phyloP scores from a whole-genome alignment of 2,888 invertebrate genomes.

The Hyposoter dolosus region DNA sequence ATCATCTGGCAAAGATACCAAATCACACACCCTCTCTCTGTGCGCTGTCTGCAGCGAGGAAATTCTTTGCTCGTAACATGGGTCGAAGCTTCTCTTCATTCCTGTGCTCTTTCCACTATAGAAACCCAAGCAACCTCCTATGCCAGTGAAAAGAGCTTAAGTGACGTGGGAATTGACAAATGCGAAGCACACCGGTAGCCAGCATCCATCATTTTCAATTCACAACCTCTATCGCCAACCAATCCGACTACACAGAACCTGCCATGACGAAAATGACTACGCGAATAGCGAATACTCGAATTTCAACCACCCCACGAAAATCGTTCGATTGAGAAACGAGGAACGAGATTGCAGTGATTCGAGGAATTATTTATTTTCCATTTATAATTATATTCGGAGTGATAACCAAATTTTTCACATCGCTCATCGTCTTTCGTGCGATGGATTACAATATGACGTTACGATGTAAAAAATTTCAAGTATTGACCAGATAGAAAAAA shows the following conservation, averaged over 20 bases:
- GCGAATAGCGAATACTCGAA: constrained; percentile 11
- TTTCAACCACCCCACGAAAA: background rate
- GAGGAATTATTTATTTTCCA: background rate
- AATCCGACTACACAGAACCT: constrained; percentile 17
- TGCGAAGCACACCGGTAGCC: constrained; percentile 72
- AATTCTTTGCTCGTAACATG: constrained; percentile 36
- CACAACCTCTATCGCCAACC: constrained; percentile 55
- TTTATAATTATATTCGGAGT: background rate
- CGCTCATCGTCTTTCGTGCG: background rate
- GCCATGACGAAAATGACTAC: constrained; percentile 37
- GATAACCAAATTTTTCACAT: background rate
- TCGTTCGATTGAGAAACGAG: constrained; percentile 24
- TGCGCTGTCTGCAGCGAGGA: constrained; percentile 9
- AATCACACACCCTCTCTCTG: background rate
- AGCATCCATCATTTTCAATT: constrained; percentile 79
- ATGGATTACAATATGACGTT: background rate
- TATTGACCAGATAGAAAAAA: background rate
- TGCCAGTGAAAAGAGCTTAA: constrained; percentile 69
- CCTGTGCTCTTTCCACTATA: constrained; percentile 14
- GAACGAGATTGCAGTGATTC: background rate
- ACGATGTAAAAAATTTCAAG: background rate
- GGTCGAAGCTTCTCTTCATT: constrained; percentile 46
- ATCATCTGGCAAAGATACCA: constrained; percentile 11
- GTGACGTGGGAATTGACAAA: constrained; percentile 79
- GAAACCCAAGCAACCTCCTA: constrained; percentile 50